These are phyloP conservation scores for Dendrocincla fuliginosa DNA, from an alignment of 2,797 vertebrate genomes.

Conservation along the genomic window DNA sequence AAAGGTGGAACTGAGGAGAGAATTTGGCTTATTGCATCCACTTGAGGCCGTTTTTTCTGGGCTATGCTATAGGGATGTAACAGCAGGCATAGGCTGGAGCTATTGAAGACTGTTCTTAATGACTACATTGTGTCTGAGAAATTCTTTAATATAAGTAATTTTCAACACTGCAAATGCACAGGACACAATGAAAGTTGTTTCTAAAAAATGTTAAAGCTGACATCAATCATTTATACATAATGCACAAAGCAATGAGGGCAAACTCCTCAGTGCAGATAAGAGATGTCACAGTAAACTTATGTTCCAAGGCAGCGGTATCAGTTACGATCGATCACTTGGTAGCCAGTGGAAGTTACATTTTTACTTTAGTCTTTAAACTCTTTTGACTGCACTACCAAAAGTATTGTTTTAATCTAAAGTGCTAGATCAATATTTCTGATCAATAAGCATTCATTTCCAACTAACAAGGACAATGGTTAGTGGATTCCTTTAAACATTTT, in stretches of 20 bases:
- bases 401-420: constrained; percentile 81
- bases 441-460: constrained; percentile 81
- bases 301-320: constrained; percentile 80
- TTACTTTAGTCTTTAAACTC: constrained; percentile 82
- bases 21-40: not conserved
- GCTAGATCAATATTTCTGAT: constrained; percentile 79
- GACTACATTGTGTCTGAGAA: constrained; percentile 46
- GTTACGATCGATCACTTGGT: constrained; percentile 83
- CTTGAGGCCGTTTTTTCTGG: constrained; percentile 32
- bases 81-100: constrained; percentile 23
- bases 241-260: constrained; percentile 76
- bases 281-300: constrained; percentile 83
- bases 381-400: constrained; percentile 78
- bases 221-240: constrained; percentile 80
- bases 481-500: constrained; percentile 78
- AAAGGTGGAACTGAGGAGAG: not conserved
- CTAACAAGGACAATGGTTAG: constrained; percentile 77
- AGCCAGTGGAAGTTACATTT: constrained; percentile 80
- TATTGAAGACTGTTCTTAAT: constrained; percentile 58
- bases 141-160: constrained; percentile 59
- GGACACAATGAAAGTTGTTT: constrained; percentile 71
- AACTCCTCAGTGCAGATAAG: constrained; percentile 85
- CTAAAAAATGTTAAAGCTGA: constrained; percentile 73
- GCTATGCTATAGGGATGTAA: constrained; percentile 10
- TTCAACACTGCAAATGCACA: constrained; percentile 61